A percentile compares a stretch with the other conserved stretches of the same genome.
These are phyloP conservation scores for Eurytoma californica DNA, from an alignment of 2,888 invertebrate species.

Conservation along the genomic window DNA sequence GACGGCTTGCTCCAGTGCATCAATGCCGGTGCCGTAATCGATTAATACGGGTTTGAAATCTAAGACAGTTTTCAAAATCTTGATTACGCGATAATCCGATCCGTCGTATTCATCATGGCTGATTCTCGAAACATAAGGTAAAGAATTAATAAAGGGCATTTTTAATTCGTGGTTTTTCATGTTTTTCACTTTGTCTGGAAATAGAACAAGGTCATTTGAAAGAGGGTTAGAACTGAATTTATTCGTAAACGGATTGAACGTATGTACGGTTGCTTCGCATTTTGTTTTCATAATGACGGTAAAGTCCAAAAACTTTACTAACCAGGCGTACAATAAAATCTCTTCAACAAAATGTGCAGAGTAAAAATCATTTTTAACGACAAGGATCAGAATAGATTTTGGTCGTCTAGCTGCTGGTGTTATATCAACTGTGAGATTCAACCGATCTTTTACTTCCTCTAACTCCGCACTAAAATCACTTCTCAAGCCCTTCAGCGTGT, in stretches of 20 bases:
- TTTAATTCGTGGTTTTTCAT: conserved; percentile 12
- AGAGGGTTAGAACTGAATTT: neutral
- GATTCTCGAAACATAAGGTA: conserved; percentile 27
- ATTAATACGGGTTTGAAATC: conserved; percentile 10
- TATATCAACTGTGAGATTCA: neutral
- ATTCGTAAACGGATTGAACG: conserved; percentile 29
- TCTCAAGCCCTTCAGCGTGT: neutral
- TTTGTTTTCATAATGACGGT: neutral
- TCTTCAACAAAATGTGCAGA: neutral
- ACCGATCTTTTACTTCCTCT: neutral
- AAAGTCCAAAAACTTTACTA: conserved; percentile 31
- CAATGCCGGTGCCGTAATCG: neutral
- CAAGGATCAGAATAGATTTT: conserved; percentile 18
- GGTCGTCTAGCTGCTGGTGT: conserved; percentile 1
- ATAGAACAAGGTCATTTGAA: neutral
- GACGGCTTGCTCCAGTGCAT: neutral
- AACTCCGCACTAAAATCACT: neutral
- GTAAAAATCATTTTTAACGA: neutral
- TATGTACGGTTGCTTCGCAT: neutral
- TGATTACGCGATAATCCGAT: conserved; percentile 6
- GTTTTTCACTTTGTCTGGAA: conserved; percentile 35
- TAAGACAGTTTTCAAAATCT: neutral
- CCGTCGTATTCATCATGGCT: conserved; percentile 4
- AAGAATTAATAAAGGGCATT: conserved; percentile 23
- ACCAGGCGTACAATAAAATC: conserved; percentile 27